Conservation (phyloP, 1,140 invertebrate species). For the Lepidurus couesii region DNA sequence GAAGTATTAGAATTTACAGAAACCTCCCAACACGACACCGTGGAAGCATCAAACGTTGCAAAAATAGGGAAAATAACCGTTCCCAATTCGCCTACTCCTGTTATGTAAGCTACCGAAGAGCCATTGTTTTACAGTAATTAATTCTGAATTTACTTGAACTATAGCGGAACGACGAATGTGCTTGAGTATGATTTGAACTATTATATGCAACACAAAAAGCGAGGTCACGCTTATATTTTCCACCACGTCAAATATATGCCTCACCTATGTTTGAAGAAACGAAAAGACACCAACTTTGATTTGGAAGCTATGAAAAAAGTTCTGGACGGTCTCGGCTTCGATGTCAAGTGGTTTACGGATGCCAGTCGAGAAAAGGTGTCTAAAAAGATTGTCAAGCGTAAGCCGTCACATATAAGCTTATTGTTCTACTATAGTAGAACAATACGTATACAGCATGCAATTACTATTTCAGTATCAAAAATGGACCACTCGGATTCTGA, state of each 20-base stretch:
- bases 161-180: not conserved
- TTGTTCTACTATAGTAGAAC: too few species aligned
- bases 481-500: slow-evolving; percentile 71
- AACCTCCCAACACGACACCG: too few species aligned
- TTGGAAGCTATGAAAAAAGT: slow-evolving; percentile 55
- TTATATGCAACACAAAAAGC: slow-evolving; percentile 48
- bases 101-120: not conserved
- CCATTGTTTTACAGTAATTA: not conserved
- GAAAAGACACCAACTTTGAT: slow-evolving; percentile 50
- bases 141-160: not conserved
- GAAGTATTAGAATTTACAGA: too few species aligned
- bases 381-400: slow-evolving; percentile 49
- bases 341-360: slow-evolving; percentile 61
- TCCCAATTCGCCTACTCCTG: not conserved
- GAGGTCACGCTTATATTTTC: slow-evolving; percentile 53
- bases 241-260: slow-evolving; percentile 49
- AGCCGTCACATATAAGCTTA: slow-evolving; percentile 7
- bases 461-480: slow-evolving; percentile 52
- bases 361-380: slow-evolving; percentile 58
- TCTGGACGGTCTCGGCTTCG: slow-evolving; percentile 65
- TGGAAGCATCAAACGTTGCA: too few species aligned
- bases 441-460: slow-evolving; percentile 33
- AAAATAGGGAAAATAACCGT: too few species aligned
- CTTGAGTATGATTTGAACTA: slow-evolving; percentile 40
- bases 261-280: slow-evolving; percentile 41